A percentile compares a stretch with the other conserved stretches of the same genome.
Evolutionary conservation across 2,113 vertebrate genomes (phyloP).

Genomic region (Triplophysa rosa): DNA sequence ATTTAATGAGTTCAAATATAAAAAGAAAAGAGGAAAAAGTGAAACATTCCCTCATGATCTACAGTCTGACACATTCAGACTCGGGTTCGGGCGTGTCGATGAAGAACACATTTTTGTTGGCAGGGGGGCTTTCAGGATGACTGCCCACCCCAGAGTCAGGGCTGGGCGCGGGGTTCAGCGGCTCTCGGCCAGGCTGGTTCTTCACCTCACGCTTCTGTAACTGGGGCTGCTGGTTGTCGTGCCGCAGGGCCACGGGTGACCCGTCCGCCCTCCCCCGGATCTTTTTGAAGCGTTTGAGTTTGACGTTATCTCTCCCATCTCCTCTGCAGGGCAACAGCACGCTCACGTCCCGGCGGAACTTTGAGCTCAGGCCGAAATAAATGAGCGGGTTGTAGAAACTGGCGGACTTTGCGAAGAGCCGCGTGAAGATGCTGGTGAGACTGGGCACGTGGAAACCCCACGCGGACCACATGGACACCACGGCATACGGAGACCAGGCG

Average conservation of each 20-base stretch:
- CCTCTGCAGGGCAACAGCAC: slow-evolving; percentile 71
- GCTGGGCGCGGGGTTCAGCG: slow-evolving; percentile 50
- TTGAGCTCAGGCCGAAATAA: slow-evolving; percentile 86
- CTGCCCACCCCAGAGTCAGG: slow-evolving; percentile 64
- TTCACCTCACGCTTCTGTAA: slow-evolving; percentile 48
- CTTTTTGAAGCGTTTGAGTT: slow-evolving; percentile 74
- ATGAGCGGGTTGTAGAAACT: slow-evolving; percentile 85
- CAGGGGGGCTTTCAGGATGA: slow-evolving; percentile 61
- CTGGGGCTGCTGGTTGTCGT: slow-evolving; percentile 26
- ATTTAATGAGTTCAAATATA: neutral
- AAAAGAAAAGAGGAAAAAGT: neutral
- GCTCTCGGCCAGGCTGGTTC: slow-evolving; percentile 35
- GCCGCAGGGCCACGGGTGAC: slow-evolving; percentile 10
- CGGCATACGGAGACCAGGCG: slow-evolving; percentile 74
- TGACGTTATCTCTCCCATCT: slow-evolving; percentile 69
- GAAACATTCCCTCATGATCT: slow-evolving; percentile 24
- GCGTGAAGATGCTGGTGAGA: slow-evolving; percentile 75
- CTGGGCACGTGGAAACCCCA: slow-evolving; percentile 71
- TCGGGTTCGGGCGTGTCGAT: slow-evolving; percentile 63
- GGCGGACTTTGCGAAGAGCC: slow-evolving; percentile 78
- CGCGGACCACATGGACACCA: slow-evolving; percentile 76
- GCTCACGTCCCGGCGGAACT: slow-evolving; percentile 76
- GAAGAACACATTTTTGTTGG: slow-evolving; percentile 66
- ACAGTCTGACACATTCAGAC: slow-evolving; percentile 78
- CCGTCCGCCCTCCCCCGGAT: slow-evolving; percentile 67